Percentiles rank a stretch among this genome's conserved stretches.
phyloP scores from a whole-genome alignment of 1,140 invertebrate species.

The Zaprionus nigranus region DNA sequence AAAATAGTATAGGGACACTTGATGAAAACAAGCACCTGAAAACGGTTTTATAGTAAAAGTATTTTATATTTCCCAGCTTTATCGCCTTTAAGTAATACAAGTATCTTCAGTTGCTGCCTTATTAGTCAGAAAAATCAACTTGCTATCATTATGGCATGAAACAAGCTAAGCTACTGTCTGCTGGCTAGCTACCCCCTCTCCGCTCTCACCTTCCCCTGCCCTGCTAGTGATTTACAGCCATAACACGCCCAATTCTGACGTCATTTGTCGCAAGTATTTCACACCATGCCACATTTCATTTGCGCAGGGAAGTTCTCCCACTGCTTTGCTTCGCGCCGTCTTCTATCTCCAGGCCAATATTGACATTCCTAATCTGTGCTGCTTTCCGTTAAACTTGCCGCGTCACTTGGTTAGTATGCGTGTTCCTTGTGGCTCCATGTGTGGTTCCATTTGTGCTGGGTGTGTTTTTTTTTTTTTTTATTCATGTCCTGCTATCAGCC shows the following conservation, averaged over 20 bases:
- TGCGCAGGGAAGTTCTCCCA: too few species aligned
- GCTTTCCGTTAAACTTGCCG: slow-evolving; percentile 74
- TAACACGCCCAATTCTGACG: slow-evolving; percentile 62
- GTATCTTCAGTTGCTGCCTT: too few species aligned
- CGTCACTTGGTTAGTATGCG: slow-evolving; percentile 81
- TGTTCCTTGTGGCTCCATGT: slow-evolving; percentile 68
- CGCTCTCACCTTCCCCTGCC: neutral
- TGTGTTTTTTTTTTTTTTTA: slow-evolving; percentile 60
- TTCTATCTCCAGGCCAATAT: slow-evolving; percentile 62
- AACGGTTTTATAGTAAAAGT: too few species aligned
- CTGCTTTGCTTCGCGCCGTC: slow-evolving; percentile 14
- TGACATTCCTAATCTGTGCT: slow-evolving; percentile 81
- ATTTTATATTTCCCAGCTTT: too few species aligned
- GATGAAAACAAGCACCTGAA: too few species aligned
- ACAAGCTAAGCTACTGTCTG: too few species aligned
- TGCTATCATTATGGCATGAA: too few species aligned
- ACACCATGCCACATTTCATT: too few species aligned
- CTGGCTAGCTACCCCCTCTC: too few species aligned
- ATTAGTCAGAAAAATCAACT: too few species aligned
- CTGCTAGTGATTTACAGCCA: slow-evolving; percentile 2
- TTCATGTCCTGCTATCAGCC: neutral
- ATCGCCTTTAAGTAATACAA: too few species aligned
- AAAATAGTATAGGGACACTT: too few species aligned
- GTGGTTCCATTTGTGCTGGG: slow-evolving; percentile 69
- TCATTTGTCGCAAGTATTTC: slow-evolving; percentile 49